Percentiles rank a stretch among this genome's conserved stretches.
phyloP scores from a whole-genome alignment of 2,888 invertebrate genomes.

The Panzeria rudis region DNA sequence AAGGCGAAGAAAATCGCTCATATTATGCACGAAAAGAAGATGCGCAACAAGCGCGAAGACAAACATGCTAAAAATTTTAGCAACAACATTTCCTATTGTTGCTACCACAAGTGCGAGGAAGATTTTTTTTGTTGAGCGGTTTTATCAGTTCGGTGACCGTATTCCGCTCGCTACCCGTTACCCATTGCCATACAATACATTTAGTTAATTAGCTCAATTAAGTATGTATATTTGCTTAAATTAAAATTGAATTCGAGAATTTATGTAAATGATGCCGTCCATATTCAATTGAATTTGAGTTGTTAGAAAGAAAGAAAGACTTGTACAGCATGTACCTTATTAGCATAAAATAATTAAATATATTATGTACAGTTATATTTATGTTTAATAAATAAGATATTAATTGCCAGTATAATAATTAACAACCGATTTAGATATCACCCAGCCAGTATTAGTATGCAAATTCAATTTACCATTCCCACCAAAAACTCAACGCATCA shows the following conservation, averaged over 20 bases:
- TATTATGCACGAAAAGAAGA: conserved; percentile 75
- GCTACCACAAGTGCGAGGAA: conserved; percentile 79
- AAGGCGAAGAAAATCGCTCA: conserved; percentile 78
- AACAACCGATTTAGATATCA: conserved; percentile 26
- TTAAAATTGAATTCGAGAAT: conserved; percentile 6
- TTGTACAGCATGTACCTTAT: conserved; percentile 64
- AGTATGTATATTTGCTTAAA: not conserved
- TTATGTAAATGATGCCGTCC: conserved; percentile 43
- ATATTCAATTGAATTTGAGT: conserved; percentile 30
- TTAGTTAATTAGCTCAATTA: conserved; percentile 25
- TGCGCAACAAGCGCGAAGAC: conserved; percentile 79
- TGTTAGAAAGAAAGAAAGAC: conserved; percentile 41
- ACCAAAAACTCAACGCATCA: not conserved
- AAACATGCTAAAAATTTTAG: conserved; percentile 70
- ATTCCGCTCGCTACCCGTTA: not conserved
- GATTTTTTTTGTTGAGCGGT: conserved; percentile 79
- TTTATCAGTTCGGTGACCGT: not conserved
- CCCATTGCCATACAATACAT: not conserved
- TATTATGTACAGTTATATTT: conserved; percentile 49
- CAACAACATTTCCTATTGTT: conserved; percentile 80
- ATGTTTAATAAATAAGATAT: conserved; percentile 35
- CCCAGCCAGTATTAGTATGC: conserved; percentile 59
- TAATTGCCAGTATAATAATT: conserved; percentile 26
- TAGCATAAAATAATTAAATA: conserved; percentile 47
- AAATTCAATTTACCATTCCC: conserved; percentile 40